Evolutionary conservation across 2,888 invertebrate genomes (phyloP).

Genomic region (Apoda limacodes): DNA sequence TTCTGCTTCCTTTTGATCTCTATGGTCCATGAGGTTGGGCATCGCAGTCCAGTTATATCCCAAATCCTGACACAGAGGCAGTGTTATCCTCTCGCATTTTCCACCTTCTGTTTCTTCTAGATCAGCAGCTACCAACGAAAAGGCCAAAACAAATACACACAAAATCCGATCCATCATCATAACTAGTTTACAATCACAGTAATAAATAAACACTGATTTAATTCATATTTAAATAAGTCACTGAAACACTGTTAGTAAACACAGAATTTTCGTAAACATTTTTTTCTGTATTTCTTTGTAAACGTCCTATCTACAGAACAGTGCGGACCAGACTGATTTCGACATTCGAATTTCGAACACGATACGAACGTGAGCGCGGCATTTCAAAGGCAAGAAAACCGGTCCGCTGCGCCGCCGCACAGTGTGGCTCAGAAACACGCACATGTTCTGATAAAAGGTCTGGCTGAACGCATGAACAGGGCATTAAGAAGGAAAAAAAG

Average conservation of each 20-base stretch:
- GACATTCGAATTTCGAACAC: slow-evolving; percentile 31
- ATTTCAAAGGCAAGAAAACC: slow-evolving; percentile 60
- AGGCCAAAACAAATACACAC: slow-evolving; percentile 38
- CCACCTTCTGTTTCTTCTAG: slow-evolving; percentile 57
- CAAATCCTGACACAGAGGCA: slow-evolving; percentile 84
- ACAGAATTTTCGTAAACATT: slow-evolving; percentile 47
- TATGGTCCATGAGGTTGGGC: slow-evolving; percentile 88
- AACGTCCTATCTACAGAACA: slow-evolving; percentile 28
- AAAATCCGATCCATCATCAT: slow-evolving; percentile 53
- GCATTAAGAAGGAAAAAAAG: slow-evolving; percentile 55
- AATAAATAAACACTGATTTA: slow-evolving; percentile 21
- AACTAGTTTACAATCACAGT: slow-evolving; percentile 26
- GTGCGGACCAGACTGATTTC: slow-evolving; percentile 45
- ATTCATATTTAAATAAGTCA: slow-evolving; percentile 48
- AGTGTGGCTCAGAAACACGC: slow-evolving; percentile 53
- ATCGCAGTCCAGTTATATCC: slow-evolving; percentile 89
- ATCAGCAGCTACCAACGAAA: slow-evolving; percentile 48
- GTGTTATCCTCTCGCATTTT: slow-evolving; percentile 83
- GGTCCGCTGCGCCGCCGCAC: slow-evolving; percentile 52
- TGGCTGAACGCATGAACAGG: slow-evolving; percentile 62
- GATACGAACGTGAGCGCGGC: slow-evolving; percentile 41
- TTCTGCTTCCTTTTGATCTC: slow-evolving; percentile 84
- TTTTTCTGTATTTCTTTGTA: slow-evolving; percentile 21
- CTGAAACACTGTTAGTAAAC: slow-evolving; percentile 39
- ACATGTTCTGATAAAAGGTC: slow-evolving; percentile 64